Evolutionary conservation across 2,797 vertebrate species (phyloP).

Genomic region (Myotis findleyi): DNA sequence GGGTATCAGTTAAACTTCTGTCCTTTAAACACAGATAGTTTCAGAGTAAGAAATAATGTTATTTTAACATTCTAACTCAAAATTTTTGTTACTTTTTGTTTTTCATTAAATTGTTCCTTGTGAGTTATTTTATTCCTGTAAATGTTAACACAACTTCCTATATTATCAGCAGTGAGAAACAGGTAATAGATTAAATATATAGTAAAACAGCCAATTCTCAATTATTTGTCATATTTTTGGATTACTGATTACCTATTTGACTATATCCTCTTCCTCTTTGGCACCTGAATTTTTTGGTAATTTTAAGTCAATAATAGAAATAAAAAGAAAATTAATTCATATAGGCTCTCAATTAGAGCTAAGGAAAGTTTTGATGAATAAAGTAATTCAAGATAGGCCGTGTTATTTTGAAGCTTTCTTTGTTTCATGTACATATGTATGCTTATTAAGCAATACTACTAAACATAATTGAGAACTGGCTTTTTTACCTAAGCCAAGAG

Average conservation of each 20-base stretch:
- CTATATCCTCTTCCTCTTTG: neutral
- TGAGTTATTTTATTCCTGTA: slow-evolving; percentile 37
- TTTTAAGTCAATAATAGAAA: slow-evolving; percentile 25
- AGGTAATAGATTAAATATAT: slow-evolving; percentile 37
- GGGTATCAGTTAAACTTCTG: slow-evolving; percentile 77
- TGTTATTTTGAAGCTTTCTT: neutral
- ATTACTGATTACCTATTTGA: slow-evolving; percentile 25
- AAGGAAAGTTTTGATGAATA: neutral
- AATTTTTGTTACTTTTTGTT: slow-evolving; percentile 28
- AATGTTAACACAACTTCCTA: slow-evolving; percentile 40
- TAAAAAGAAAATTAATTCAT: slow-evolving; percentile 17
- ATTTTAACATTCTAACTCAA: slow-evolving; percentile 61
- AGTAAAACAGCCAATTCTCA: slow-evolving; percentile 61
- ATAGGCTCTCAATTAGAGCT: slow-evolving; percentile 19
- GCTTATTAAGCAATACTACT: neutral
- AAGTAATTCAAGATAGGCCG: neutral
- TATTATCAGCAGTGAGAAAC: slow-evolving; percentile 27
- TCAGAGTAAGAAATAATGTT: slow-evolving; percentile 65
- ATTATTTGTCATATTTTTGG: slow-evolving; percentile 53
- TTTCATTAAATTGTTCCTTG: slow-evolving; percentile 47
- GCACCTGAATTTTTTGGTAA: slow-evolving; percentile 32
- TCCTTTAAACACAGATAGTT: slow-evolving; percentile 83
- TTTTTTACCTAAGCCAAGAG: slow-evolving; percentile 43
- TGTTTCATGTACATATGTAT: neutral
- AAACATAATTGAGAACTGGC: slow-evolving; percentile 62